Percentiles rank a stretch among this genome's conserved stretches.
phyloP scores from a whole-genome alignment of 2,888 invertebrate genomes.

The Esperia sulphurella region DNA sequence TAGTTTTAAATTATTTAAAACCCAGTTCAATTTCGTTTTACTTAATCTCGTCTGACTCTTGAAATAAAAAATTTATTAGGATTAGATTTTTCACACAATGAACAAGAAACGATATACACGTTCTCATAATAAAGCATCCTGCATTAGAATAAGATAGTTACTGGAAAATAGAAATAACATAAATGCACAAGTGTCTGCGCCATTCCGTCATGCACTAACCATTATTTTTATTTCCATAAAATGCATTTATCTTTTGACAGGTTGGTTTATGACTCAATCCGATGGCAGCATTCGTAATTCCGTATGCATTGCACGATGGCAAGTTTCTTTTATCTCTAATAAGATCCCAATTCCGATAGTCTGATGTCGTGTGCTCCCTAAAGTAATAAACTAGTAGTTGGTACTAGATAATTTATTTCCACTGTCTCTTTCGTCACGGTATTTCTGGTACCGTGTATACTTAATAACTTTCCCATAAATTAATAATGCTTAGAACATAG shows the following conservation, averaged over 20 bases:
- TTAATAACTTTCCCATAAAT: too few species aligned
- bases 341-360: conserved; percentile 68
- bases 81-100: too few species aligned
- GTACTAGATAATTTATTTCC: conserved; percentile 35
- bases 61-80: too few species aligned
- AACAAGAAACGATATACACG: too few species aligned
- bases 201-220: conserved; percentile 24
- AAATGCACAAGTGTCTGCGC: conserved; percentile 12
- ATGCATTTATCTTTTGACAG: conserved; percentile 36
- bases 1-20: too few species aligned
- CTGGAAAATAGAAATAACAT: neutral
- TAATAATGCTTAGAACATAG: too few species aligned
- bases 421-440: conserved; percentile 19
- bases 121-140: neutral
- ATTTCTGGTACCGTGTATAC: too few species aligned
- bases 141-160: neutral
- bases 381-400: conserved; percentile 66
- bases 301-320: conserved; percentile 62
- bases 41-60: too few species aligned
- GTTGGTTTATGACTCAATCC: conserved; percentile 45
- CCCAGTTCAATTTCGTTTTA: too few species aligned
- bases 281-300: conserved; percentile 21
- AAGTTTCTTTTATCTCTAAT: conserved; percentile 75
- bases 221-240: conserved; percentile 34
- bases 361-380: conserved; percentile 61